phyloP scores from a whole-genome alignment of 2,797 vertebrate genomes.

The Esox masquinongy region DNA sequence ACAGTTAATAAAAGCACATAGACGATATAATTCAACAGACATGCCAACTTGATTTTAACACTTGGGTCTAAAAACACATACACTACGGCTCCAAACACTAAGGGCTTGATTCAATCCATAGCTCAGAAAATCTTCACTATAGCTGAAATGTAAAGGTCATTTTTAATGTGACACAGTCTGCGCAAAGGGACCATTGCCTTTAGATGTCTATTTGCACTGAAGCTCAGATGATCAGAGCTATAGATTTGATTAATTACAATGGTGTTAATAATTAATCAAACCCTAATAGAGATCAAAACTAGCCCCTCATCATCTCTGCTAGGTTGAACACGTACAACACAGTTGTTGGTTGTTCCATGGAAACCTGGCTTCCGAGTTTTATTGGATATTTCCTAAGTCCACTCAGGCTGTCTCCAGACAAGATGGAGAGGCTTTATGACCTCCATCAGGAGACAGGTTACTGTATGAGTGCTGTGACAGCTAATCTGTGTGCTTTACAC shows the following conservation, averaged over 20 bases:
- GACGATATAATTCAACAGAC: background rate
- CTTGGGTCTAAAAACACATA: background rate
- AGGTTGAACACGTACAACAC: background rate
- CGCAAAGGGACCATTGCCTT: too few species aligned
- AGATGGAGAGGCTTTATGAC: background rate
- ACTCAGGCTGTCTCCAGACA: background rate
- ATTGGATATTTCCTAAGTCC: background rate
- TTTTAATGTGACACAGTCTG: too few species aligned
- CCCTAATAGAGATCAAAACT: background rate
- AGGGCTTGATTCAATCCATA: too few species aligned
- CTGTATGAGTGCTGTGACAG: background rate
- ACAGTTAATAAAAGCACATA: background rate
- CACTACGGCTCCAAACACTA: background rate
- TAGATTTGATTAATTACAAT: too few species aligned
- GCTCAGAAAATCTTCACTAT: too few species aligned
- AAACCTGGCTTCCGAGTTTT: background rate
- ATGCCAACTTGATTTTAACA: background rate
- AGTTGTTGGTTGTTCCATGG: background rate
- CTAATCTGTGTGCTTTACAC: slow-evolving; percentile 3
- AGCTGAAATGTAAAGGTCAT: too few species aligned
- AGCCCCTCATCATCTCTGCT: background rate
- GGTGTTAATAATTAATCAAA: too few species aligned
- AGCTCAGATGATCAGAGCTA: too few species aligned
- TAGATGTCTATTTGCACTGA: too few species aligned
- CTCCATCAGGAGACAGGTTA: background rate